phyloP scores from a whole-genome alignment of 2,113 vertebrate genomes.

The Dipodomys ordii region DNA sequence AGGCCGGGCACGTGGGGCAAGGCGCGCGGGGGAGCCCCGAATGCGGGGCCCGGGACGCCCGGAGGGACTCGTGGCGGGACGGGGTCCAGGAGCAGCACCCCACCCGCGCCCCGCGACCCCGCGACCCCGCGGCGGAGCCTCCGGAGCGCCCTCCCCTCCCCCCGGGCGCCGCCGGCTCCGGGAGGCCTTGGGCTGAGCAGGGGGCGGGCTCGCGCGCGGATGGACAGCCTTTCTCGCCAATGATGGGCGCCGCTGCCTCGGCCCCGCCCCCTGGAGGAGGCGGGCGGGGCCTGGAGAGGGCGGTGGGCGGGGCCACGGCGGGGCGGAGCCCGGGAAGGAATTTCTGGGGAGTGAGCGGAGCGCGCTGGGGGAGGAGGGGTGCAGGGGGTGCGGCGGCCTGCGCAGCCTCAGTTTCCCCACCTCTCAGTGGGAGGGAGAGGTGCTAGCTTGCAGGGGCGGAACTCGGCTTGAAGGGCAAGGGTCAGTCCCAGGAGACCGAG shows the following conservation, averaged over 20 bases:
- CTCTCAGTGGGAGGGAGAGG: neutral
- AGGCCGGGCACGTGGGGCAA: no score
- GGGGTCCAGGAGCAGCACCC: no score
- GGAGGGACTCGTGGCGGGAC: no score
- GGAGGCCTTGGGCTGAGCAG: neutral
- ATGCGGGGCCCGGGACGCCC: no score
- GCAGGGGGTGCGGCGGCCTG: neutral
- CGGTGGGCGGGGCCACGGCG: neutral
- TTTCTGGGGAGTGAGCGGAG: neutral
- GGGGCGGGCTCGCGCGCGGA: fast-evolving
- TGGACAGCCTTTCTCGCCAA: neutral
- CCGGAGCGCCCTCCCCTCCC: no score
- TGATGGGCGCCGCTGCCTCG: neutral
- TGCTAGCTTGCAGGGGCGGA: neutral
- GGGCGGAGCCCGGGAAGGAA: neutral
- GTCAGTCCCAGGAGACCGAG: neutral
- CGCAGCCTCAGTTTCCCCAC: slow-evolving; percentile 11
- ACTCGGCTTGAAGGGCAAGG: neutral
- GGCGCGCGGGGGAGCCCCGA: no score
- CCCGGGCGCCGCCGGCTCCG: no score
- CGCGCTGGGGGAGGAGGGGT: fast-evolving
- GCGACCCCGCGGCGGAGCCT: no score
- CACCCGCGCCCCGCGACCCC: no score
- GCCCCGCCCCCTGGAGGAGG: neutral
- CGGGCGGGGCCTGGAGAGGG: neutral